These are phyloP conservation scores for Sigmodon hispidus DNA, from an alignment of 2,113 vertebrate species.

Conservation along the genomic window DNA sequence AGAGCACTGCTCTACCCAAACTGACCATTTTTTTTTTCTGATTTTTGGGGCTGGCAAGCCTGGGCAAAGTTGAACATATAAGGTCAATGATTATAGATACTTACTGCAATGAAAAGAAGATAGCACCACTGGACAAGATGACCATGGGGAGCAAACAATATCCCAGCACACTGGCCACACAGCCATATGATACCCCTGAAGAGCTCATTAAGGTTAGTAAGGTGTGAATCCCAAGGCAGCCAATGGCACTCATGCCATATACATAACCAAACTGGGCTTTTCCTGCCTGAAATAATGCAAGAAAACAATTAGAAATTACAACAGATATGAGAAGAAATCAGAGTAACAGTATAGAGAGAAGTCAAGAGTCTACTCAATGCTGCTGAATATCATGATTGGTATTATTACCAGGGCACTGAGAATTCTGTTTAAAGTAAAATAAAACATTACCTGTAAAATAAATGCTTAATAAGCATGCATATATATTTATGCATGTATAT, in stretches of 20 bases:
- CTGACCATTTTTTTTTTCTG: not conserved
- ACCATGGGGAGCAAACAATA: constrained; percentile 94
- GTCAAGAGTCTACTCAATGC: not conserved
- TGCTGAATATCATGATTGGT: not conserved
- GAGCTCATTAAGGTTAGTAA: constrained; percentile 92
- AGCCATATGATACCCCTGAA: constrained; percentile 88
- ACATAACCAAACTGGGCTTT: constrained; percentile 93
- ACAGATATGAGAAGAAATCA: not conserved
- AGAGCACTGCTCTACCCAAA: constrained; percentile 2
- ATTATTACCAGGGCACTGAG: not conserved
- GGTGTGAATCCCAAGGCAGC: constrained; percentile 88
- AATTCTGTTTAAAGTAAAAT: not conserved
- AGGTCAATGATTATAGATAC: constrained; percentile 60
- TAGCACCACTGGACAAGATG: constrained; percentile 87
- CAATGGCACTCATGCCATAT: constrained; percentile 90
- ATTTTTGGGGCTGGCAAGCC: not conserved
- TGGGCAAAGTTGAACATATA: fast-evolving
- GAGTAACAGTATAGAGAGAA: not conserved
- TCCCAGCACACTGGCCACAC: constrained; percentile 92
- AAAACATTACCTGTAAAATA: not conserved
- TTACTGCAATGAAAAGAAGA: constrained; percentile 91
- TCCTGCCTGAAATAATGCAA: constrained; percentile 86
- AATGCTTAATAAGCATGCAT: not conserved
- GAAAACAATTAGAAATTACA: not conserved
- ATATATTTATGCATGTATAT: not conserved